A percentile compares a stretch with the other conserved stretches of the same genome.
Conservation (phyloP, 1,140 invertebrate species). For the Proctacanthus coquilletti region DNA sequence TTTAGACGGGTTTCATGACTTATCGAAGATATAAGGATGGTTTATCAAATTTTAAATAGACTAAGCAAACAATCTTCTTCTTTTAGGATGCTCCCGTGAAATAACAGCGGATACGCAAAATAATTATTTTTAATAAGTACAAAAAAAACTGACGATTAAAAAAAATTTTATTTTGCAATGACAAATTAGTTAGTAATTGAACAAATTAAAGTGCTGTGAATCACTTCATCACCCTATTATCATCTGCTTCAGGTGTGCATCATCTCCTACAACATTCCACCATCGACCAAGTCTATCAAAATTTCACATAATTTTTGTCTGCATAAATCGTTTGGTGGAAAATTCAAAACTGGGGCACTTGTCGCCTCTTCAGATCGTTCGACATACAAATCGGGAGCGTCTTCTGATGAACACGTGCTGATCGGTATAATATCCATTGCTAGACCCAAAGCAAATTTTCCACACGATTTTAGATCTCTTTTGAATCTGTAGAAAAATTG, state of each 20-base stretch:
- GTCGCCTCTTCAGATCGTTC: slow-evolving; percentile 9
- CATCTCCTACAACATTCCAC: slow-evolving; percentile 29
- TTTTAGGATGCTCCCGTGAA: no score
- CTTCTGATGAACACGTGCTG: slow-evolving; percentile 49
- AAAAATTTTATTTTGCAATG: no score
- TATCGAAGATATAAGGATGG: no score
- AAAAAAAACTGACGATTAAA: no score
- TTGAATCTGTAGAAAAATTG: slow-evolving; percentile 31
- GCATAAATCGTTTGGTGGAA: slow-evolving; percentile 35
- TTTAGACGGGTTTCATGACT: no score
- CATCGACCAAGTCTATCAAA: slow-evolving; percentile 40
- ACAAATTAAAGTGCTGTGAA: slow-evolving; percentile 1
- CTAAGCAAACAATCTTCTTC: no score
- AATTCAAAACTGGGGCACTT: slow-evolving; percentile 23
- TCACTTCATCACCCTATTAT: neutral
- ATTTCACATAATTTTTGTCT: slow-evolving; percentile 41
- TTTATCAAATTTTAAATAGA: no score
- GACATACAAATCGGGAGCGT: slow-evolving; percentile 49
- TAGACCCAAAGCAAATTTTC: slow-evolving; percentile 47
- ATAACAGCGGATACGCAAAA: no score
- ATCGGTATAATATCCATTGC: slow-evolving; percentile 56
- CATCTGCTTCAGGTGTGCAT: no score
- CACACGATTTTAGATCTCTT: slow-evolving; percentile 44
- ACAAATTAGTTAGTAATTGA: no score
- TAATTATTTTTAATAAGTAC: no score